Evolutionary conservation across 2,888 invertebrate genomes (phyloP).

Genomic region (Galerucella pusilla): DNA sequence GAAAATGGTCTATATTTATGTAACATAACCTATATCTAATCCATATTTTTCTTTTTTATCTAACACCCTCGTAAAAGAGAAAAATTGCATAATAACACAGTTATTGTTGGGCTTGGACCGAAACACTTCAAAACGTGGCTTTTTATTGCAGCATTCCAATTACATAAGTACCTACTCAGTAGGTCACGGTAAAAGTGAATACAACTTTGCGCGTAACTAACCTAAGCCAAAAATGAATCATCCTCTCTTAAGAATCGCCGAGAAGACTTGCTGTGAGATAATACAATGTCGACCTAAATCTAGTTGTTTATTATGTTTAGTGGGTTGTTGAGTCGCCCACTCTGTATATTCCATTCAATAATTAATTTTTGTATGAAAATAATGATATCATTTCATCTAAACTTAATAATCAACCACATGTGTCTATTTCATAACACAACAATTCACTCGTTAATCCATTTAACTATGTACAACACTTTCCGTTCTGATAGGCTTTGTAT

Average conservation of each 20-base stretch:
- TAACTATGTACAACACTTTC: neutral
- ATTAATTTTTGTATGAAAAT: too few relatives aligned
- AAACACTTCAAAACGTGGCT: slow-evolving; percentile 3
- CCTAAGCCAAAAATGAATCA: slow-evolving; percentile 5
- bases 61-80: too few relatives aligned
- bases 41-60: too few relatives aligned
- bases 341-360: too few relatives aligned
- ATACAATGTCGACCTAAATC: too few relatives aligned
- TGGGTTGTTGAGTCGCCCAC: too few relatives aligned
- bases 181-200: slow-evolving; percentile 6
- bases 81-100: too few relatives aligned
- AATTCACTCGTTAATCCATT: neutral
- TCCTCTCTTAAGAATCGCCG: neutral
- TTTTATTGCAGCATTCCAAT: neutral
- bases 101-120: neutral
- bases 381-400: neutral
- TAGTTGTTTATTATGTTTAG: too few relatives aligned
- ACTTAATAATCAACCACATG: neutral
- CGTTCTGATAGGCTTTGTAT: neutral
- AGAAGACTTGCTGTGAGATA: too few relatives aligned
- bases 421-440: neutral
- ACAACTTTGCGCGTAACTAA: neutral
- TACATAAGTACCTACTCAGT: neutral
- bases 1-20: too few relatives aligned
- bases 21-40: too few relatives aligned